phyloP scores from a whole-genome alignment of 2,797 vertebrate species.

The Phoeniculus purpureus region DNA sequence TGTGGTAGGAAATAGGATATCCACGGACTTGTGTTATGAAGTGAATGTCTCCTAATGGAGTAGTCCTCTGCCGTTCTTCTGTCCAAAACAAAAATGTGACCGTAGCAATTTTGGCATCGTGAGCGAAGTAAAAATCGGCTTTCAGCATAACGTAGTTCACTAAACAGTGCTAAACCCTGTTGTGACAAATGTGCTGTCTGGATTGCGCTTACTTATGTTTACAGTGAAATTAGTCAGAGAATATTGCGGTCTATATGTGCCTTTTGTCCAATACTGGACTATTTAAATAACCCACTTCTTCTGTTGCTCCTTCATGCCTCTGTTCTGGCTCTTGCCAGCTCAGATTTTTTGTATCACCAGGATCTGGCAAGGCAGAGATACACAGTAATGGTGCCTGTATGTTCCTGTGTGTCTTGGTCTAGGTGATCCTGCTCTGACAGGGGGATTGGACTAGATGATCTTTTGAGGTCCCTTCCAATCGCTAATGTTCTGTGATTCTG shows the following conservation, averaged over 20 bases:
- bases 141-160: neutral
- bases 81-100: neutral
- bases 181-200: neutral
- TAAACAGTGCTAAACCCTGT: neutral
- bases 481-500: no score
- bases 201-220: slow-evolving; percentile 25
- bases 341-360: neutral
- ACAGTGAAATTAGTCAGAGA: neutral
- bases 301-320: neutral
- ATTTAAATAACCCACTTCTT: neutral
- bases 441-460: no score
- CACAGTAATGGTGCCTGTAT: neutral
- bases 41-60: neutral
- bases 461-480: no score
- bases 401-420: no score
- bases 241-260: neutral
- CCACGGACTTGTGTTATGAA: slow-evolving; percentile 3
- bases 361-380: neutral
- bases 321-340: neutral
- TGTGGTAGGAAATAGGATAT: slow-evolving; percentile 31
- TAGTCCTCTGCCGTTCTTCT: slow-evolving; percentile 5
- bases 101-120: neutral
- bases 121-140: slow-evolving; percentile 20
- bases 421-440: no score
- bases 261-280: neutral